Base-by-base conservation (phyloP, 2,113 vertebrate species). In the Tangachromis dhanisi region DNA sequence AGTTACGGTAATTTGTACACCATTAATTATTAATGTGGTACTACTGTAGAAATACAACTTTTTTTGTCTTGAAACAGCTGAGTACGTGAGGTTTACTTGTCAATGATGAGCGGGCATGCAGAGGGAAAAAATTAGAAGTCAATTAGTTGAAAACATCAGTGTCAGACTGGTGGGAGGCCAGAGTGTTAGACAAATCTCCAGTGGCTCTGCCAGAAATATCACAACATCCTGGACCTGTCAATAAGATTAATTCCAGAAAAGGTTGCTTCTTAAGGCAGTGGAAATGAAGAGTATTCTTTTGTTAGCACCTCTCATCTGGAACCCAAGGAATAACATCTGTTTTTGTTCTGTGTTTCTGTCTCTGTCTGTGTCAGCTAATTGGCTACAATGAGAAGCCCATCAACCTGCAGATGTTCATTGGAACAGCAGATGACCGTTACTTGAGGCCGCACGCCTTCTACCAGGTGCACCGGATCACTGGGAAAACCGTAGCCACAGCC, bases 381-480 rank as follows among this genome's bases (percentile, higher is more conserved):
- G 98, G 99, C 94, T 99, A 98, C 95, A 98, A 81, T 3, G 99
- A 99, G 92, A 99, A 99, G 94, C 98, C 98, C 2, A 94, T 99
- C 94, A 99, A 98, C 96, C 96, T 99, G 35, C 99, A 99, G 89
- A 99, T 99, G 98, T 99, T 99, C 97, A 99, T 99, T 3, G 99
- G 99, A 55, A 99, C 99, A 2, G 99, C 99, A 47, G 99, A 99
- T 73, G 99, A 99, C 93, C 98, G 99, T 57, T 99, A 99, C 96
- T 94, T 99, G 87, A 97, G 98, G 90, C 98, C 98, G 55, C 98
- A 99, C 9, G 98, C 98, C 2, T 99, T 99, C 96, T 99, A 99
- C 95, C 99, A 99, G 95, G 98, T 99, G 96, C 99, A 99, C 95
- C 97, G 98, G 84, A 99, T 99, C 96, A 99, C 99, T 14, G 99